Base-by-base conservation (phyloP, 2,888 invertebrate genomes). In the Carterocephalus palaemon region DNA sequence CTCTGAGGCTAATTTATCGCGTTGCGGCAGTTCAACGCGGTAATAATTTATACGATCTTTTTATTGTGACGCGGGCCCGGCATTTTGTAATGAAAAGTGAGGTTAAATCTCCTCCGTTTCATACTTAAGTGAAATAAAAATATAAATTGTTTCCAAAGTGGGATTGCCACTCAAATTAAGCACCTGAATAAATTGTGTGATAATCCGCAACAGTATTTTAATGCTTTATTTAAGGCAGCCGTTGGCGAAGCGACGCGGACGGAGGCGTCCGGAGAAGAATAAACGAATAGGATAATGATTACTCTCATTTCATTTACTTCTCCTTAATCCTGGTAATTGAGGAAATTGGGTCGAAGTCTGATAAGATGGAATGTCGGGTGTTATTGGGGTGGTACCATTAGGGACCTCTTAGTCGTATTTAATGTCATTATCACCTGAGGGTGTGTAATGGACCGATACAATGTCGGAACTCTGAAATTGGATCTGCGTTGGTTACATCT, bases 131-230 rank as follows among this genome's bases (percentile, higher is more conserved):
- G 78, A 80, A 84, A 84, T 84, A 83, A 83, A 82, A 82, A 81
- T 79, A 82, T 79, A 83, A 84, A 83, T 82, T 79, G 72, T 69
- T 61, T 75, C 67, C 73, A 72, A 79, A 83, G 79, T 77, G 76
- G 75, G 75, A 76, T 78, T 68, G 80, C 71, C 76, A 74, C 80
- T 81, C 79, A 83, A 85, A 85, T 84, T 81, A 85, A 85, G 84
- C 85, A 84, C 83, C 85, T 84, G 85, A 83, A 85, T 85, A 85
- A 85, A 85, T 85, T 85, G 81, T 78, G 80, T 75, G 84, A 83
- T 85, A 85, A 85, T 85, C 85, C 84, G 62, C 62, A 75, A 75
- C 72, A 77, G 81, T 83, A 77, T 80, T 81, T 81, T 77, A 82
- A 81, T 82, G 81, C 71, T 79, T 81, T 75, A 75, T 73, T 70